Percentiles rank a stretch among this genome's conserved stretches.
Conservation (phyloP, 2,797 vertebrate genomes). For the Microctenopoma lineatum region DNA sequence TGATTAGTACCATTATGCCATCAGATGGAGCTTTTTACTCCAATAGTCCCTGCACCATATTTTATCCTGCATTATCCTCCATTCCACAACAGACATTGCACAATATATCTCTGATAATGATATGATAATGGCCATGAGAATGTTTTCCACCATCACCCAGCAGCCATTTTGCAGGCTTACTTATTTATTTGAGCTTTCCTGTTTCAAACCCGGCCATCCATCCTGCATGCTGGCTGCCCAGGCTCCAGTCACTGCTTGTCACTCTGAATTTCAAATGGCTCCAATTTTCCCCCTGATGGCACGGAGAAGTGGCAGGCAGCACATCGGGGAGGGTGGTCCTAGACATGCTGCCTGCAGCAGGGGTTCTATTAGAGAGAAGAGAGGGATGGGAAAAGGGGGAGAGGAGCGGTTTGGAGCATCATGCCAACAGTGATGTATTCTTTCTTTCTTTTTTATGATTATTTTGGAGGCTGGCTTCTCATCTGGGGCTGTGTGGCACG, state of each 20-base stretch:
- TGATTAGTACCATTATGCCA: slow-evolving; percentile 49
- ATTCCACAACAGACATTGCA: slow-evolving; percentile 68
- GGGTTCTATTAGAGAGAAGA: slow-evolving; percentile 90
- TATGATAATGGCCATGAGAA: slow-evolving; percentile 73
- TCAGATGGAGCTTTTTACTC: slow-evolving; percentile 52
- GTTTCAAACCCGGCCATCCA: slow-evolving; percentile 71
- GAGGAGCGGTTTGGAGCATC: slow-evolving; percentile 79
- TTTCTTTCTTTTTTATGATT: slow-evolving; percentile 66
- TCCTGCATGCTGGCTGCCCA: slow-evolving; percentile 71
- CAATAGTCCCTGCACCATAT: slow-evolving; percentile 44
- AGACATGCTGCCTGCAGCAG: slow-evolving; percentile 87
- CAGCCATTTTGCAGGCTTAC: slow-evolving; percentile 69
- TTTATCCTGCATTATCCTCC: slow-evolving; percentile 58
- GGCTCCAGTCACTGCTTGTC: slow-evolving; percentile 78
- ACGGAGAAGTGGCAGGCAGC: slow-evolving; percentile 89
- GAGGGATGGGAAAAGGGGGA: slow-evolving; percentile 56
- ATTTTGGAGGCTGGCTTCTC: slow-evolving; percentile 87
- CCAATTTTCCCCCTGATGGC: slow-evolving; percentile 91
- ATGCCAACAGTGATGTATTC: slow-evolving; percentile 87
- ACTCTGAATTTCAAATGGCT: slow-evolving; percentile 85
- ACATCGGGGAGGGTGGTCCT: slow-evolving; percentile 79
- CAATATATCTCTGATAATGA: slow-evolving; percentile 65
- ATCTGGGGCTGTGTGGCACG: slow-evolving; percentile 77
- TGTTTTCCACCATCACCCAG: slow-evolving; percentile 65
- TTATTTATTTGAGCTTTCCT: slow-evolving; percentile 67